A percentile compares a stretch with the other conserved stretches of the same genome.
phyloP scores from a whole-genome alignment of 2,797 vertebrate genomes.

The Xiphorhynchus erythropygius region DNA sequence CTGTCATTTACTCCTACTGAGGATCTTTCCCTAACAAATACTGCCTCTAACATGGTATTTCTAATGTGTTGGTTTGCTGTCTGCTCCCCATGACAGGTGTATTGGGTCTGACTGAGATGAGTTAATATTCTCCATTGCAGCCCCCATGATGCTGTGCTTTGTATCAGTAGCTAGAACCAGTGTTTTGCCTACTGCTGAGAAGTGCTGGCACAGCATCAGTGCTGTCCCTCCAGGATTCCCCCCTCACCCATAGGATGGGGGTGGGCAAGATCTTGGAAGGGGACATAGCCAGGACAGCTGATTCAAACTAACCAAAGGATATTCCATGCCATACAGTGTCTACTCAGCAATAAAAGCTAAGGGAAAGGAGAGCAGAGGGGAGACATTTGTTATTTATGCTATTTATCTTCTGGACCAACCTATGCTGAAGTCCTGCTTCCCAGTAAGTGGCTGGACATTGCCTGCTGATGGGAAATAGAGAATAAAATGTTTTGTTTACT shows the following conservation, averaged over 20 bases:
- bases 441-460: too few relatives aligned
- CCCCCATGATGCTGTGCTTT: neutral
- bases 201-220: neutral
- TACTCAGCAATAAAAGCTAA: neutral
- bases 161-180: neutral
- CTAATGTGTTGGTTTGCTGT: neutral
- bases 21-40: neutral
- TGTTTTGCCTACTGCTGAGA: neutral
- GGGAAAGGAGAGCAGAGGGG: neutral
- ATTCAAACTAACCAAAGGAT: neutral
- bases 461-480: neutral
- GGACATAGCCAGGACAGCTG: neutral
- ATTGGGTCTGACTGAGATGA: neutral
- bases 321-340: fast-evolving
- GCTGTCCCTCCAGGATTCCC: neutral
- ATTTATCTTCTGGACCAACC: neutral
- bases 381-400: neutral
- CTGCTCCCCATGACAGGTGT: neutral
- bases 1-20: neutral
- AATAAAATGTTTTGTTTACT: neutral
- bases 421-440: neutral
- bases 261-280: neutral
- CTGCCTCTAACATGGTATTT: neutral
- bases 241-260: too few relatives aligned
- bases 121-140: neutral